Base-by-base conservation (phyloP, 2,113 vertebrate species). In the Ia io region DNA sequence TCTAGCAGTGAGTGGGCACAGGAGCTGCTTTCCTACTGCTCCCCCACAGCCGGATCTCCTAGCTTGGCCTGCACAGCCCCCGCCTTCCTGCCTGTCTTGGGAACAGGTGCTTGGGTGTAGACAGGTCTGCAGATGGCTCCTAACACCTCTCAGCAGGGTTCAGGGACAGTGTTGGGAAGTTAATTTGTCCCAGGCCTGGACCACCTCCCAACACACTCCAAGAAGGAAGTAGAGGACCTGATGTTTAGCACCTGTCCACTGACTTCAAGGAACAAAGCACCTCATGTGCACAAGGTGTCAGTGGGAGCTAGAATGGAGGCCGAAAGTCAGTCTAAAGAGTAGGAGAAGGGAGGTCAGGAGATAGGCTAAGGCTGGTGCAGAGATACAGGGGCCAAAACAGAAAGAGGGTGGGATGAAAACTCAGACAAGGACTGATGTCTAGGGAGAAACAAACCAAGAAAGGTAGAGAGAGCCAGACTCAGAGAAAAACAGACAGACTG, bases 51-150 rank as follows among this genome's bases (percentile, higher is more conserved):
- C 94, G 95, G 97, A 97, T 97, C 96, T 97, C 87, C 94, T 70
- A 74, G 94, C 73, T 77, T 73, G 92, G 71, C 53, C 90, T 53
- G 28, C 25, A 49, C 35, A 85, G 73, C 95, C 96, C 82, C 95
- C 40, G 0, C 73, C 92, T 97, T 97, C 94, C 97, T 97, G 94
- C 74, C 76, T 82, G 40, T 85, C 86, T 87, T 94, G 59, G 35
- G 30, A 97, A 96, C 97, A 97, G 95, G 96, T 97, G 97, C 35
- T 91, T 74, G 90, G 84, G 80, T 79, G 92, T 93, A 74, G 77
- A 87, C 70, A 44, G 71, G 71, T 91, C 91, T 73, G 37, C 78
- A 88, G 35, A 87, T 87, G 49, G 44, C 63, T 93, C 85, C 69
- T 16, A 49, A 90, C n/a, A 86, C 49, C 56, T 65, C 65, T 89